Base-by-base conservation (phyloP, 1,140 invertebrate genomes). In the Coenobita brevimanus region DNA sequence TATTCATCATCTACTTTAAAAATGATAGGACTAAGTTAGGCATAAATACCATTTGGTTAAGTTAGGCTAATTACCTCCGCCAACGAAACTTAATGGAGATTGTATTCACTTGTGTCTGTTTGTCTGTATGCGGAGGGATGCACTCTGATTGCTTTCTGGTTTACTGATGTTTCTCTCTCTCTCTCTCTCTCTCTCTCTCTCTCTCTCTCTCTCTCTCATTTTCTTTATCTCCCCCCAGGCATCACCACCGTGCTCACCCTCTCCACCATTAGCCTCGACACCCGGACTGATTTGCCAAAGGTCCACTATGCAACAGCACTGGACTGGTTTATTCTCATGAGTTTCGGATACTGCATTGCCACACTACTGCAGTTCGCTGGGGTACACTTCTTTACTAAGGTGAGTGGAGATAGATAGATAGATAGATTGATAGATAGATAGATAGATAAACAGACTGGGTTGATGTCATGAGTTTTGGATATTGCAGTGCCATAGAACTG, bases 311-410 rank as follows among this genome's bases (percentile, higher is more conserved):
- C 97, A 8, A 98, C 97, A 2, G 97, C 97, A 0, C 92, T 98
- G 0, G 97, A 98, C 92, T 97, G 97, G 95, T 99, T 98, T 92
- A 94, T 98, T 13, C 93, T 98, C 46, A 97, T 98, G 95, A 97
- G 97, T 91, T 98, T 99, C 92, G 95, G 97, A 38, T 99, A 98
- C 92, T 97, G 97, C 91, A 97, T 98, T 89, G 97, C 97, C 0
- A 98, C 97, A 0, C 93, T 99, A 2, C 93, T 98, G 4, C 97
- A 99, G 92, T 99, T 98, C 91, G 97, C 97, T 4, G 96, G 96
- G 0, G 98, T 99, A 0, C 97, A 98, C 93, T 98, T 98, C 92
- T 98, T 98, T 91, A 98, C 97, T 0, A 98, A 98, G 94, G 95
- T 96, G 92, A 91, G 33, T n/a, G 6, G 46, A 50, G 46, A 17